Evolutionary conservation across 2,888 invertebrate species (phyloP), one percentile per base, ranked within the genome.

Genomic region (Thereva unica): DNA sequence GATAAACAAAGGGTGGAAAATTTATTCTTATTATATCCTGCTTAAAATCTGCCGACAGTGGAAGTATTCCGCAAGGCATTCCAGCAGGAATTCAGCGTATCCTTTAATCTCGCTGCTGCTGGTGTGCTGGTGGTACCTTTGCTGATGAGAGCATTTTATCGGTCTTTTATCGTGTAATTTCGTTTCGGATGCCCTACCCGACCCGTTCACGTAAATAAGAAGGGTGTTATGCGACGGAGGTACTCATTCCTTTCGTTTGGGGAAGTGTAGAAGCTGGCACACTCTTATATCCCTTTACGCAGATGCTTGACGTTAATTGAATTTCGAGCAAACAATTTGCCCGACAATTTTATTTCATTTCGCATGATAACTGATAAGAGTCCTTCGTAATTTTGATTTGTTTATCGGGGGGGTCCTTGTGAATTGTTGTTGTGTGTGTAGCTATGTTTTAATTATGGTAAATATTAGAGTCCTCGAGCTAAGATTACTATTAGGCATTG

Each of bases 291-390:
- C 12, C 54, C 54, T 68, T 68, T 68, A 59, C 66, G 64, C 63
- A 47, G 64, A 66, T 66, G 76, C 78, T 78, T 76, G 78, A 78
- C 75, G 73, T 78, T 78, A 78, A 78, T 78, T 78, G 78, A 78
- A 78, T 78, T 77, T 78, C 75, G 42, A 53, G 50, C 50, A 64
- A 64, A 64, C 64, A 64, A 63, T 63, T 63, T 63, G 50, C 52
- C 23, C 52, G 52, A 63, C 52, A 63, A 64, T 64, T 63, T 63
- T 50, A 63, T 52, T 63, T 63, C 59, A 59, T 59, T 59, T 59
- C 49, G 59, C 10, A 23, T 40, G 59, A 45, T 59, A 59, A 45
- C 47, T 47, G 59, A 59, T 59, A 59, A 59, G 47, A 37, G 47
- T 47, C 12, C 12, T 47, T n/a, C 47, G n/a, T 47, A 47, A 47